Base-by-base conservation (phyloP, 2,888 invertebrate genomes). In the Flexamia atlantica region DNA sequence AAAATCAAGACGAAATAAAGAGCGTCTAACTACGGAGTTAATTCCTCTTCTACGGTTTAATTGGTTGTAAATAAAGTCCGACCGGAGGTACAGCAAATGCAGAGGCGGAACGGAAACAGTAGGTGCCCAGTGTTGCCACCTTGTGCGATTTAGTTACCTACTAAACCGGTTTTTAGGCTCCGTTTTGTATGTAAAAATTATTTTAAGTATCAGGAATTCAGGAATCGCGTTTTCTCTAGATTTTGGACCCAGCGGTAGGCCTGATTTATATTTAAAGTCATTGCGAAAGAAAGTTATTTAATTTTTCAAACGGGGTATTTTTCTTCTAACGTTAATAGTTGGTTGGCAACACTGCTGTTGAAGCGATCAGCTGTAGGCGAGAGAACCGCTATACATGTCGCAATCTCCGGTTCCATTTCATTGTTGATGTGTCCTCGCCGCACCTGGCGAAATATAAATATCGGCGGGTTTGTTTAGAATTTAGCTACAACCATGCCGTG, bases 31-130 rank as follows among this genome's bases (percentile, higher is more conserved):
- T 28, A 1, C 17, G 17, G 64, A 64, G 64, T 64, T 64, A 64
- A 64, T 64, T 28, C 57, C 57, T 57, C 57, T n/a, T 23, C 64
- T 64, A 28, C 64, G 30, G 64, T 64, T 64, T 64, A 64, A 64
- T 64, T 64, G 64, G 64, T 64, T 64, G 64, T 64, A 64, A 64
- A 64, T 64, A 64, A 64, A 64, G 64, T 30, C 64, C 12, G 23
- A 23, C 53, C 25, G 10, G 64, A 10, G 17, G 30, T n/a, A n/a
- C n/a, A n/a, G 25, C 12, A 23, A 57, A 57, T 20, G 5, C 57
- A 23, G 57, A 57, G 20, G 57, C 23, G 57, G 57, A 57, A 57
- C 64, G 64, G 64, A 64, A 64, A 3, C 64, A 23, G 64, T 64
- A 64, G 28, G 64, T 12, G 17, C 2, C 10, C 64, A 64, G 64